Percentiles rank a stretch among this genome's conserved stretches.
These are phyloP conservation scores for Lithophane socia DNA, from an alignment of 2,888 invertebrate genomes.

Conservation along the genomic window DNA sequence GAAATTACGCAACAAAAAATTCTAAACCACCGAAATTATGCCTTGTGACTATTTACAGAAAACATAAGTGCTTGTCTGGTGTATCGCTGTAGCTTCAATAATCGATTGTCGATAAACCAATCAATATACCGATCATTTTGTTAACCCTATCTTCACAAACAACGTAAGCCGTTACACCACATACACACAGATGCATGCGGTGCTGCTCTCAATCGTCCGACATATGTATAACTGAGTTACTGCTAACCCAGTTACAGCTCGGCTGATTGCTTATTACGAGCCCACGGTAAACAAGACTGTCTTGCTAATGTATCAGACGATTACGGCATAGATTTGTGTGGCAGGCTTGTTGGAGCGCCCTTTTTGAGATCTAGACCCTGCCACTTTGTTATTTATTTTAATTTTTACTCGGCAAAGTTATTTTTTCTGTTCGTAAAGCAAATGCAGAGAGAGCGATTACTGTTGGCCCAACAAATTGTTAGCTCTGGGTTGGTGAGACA, in stretches of 20 bases:
- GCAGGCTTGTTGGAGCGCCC: not conserved
- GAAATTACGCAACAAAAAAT: not conserved
- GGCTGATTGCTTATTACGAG: slow-evolving; percentile 56
- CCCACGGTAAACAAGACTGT: slow-evolving; percentile 42
- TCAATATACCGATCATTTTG: not conserved
- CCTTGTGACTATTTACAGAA: not conserved
- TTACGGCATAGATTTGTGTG: slow-evolving; percentile 11
- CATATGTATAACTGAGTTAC: slow-evolving; percentile 44
- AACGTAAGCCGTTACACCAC: slow-evolving; percentile 4
- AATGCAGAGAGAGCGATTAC: not conserved
- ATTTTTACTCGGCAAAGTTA: not conserved
- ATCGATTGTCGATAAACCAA: not conserved
- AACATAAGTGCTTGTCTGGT: not conserved
- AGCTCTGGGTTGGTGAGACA: not conserved
- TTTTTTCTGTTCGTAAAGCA: not conserved
- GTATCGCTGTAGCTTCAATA: not conserved
- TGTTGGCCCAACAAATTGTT: not conserved
- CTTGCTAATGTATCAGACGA: slow-evolving; percentile 49
- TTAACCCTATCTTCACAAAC: slow-evolving; percentile 15
- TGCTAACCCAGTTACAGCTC: slow-evolving; percentile 44
- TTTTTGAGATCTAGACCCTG: slow-evolving; percentile 4
- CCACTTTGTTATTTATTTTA: not conserved
- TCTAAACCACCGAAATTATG: not conserved
- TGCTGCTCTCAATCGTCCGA: slow-evolving; percentile 42
- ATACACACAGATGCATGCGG: slow-evolving; percentile 1